phyloP scores from a whole-genome alignment of 2,888 invertebrate species.

The Ectobius pallidus region DNA sequence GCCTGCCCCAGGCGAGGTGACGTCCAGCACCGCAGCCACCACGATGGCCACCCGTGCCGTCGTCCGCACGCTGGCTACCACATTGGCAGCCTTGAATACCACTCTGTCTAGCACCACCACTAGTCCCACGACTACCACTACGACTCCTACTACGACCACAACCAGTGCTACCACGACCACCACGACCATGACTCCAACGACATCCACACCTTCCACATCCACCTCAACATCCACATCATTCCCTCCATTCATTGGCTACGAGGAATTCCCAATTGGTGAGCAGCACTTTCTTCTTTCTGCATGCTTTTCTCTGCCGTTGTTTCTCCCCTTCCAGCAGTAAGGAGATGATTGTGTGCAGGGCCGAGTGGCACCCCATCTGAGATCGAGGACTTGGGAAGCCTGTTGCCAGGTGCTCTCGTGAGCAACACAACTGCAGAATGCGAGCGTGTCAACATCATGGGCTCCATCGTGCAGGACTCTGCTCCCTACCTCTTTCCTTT shows the following conservation, averaged over 20 bases:
- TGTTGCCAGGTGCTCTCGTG: conserved; percentile 37
- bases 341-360: too few species aligned
- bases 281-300: not conserved
- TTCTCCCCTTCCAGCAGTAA: too few species aligned
- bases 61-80: conserved; percentile 57
- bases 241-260: conserved; percentile 32
- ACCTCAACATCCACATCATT: conserved; percentile 55
- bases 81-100: conserved; percentile 48
- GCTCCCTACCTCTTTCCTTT: conserved; percentile 96
- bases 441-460: conserved; percentile 88
- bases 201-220: conserved; percentile 57
- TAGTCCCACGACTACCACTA: conserved; percentile 59
- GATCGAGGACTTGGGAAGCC: not conserved
- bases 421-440: conserved; percentile 56
- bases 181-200: conserved; percentile 56
- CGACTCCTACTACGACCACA: conserved; percentile 47
- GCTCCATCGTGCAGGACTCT: conserved; percentile 88
- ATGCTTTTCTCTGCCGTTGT: too few species aligned
- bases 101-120: conserved; percentile 55
- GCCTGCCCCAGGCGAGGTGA: conserved; percentile 1
- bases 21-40: conserved; percentile 17
- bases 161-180: conserved; percentile 56
- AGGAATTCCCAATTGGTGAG: conserved; percentile 37
- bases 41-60: conserved; percentile 57
- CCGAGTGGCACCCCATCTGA: not conserved